Conservation (phyloP, 2,888 invertebrate species). For the Agonum fuliginosum region DNA sequence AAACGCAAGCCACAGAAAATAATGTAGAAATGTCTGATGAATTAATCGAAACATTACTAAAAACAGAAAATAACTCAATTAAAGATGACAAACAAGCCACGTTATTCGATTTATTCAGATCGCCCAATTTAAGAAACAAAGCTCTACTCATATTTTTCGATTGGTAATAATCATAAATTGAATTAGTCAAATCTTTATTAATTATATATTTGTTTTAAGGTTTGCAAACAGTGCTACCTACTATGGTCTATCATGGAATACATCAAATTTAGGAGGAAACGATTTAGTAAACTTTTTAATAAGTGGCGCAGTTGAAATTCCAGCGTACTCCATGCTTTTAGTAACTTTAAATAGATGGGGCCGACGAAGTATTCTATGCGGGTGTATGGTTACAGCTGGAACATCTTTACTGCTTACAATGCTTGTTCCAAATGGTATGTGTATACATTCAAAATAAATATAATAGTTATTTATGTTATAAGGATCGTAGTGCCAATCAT, state of each 20-base stretch:
- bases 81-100: constrained; percentile 72
- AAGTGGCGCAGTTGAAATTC: constrained; percentile 85
- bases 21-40: constrained; percentile 76
- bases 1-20: constrained; percentile 80
- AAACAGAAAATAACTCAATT: constrained; percentile 70
- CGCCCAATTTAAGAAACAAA: constrained; percentile 79
- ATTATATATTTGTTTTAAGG: constrained; percentile 74
- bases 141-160: constrained; percentile 83
- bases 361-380: constrained; percentile 80
- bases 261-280: constrained; percentile 82
- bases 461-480: not conserved
- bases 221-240: constrained; percentile 86
- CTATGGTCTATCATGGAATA: constrained; percentile 86
- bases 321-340: constrained; percentile 81
- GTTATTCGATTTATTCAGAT: constrained; percentile 77
- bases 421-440: constrained; percentile 76
- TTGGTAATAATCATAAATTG: constrained; percentile 74
- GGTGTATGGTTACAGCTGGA: constrained; percentile 81
- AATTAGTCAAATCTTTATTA: too few species aligned
- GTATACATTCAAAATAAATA: not conserved
- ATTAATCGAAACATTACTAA: constrained; percentile 74
- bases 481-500: too few species aligned
- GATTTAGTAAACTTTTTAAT: constrained; percentile 84
- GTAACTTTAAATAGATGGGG: constrained; percentile 83
- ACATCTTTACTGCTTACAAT: constrained; percentile 76